These are phyloP conservation scores for Melipona beecheii DNA, from an alignment of 2,888 invertebrate species.

Conservation along the genomic window DNA sequence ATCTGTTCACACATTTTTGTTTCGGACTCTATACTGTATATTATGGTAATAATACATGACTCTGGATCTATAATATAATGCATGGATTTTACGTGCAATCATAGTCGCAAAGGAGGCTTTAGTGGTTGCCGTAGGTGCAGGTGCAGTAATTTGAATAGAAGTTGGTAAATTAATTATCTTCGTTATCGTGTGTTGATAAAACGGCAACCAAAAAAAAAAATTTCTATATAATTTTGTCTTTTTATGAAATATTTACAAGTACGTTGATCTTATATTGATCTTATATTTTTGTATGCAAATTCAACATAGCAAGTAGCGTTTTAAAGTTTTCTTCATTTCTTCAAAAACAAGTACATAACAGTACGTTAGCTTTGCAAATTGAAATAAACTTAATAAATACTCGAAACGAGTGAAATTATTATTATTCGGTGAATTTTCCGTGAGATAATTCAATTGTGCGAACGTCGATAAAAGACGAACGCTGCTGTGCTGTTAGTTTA, in stretches of 20 bases:
- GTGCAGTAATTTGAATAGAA: background rate
- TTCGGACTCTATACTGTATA: background rate
- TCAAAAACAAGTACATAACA: background rate
- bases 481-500: conserved; percentile 10
- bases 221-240: background rate
- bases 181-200: background rate
- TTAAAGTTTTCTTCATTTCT: background rate
- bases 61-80: no score
- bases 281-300: background rate
- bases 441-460: background rate
- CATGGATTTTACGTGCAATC: background rate
- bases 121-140: background rate
- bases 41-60: background rate
- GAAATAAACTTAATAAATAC: background rate
- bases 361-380: background rate
- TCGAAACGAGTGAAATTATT: background rate
- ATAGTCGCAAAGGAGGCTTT: no score
- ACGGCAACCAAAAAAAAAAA: background rate
- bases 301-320: background rate
- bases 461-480: background rate
- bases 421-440: background rate
- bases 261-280: background rate
- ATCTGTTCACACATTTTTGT: no score
- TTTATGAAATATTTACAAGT: background rate
- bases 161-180: background rate